Percentiles rank a stretch among this genome's conserved stretches.
These are phyloP conservation scores for Frieseomelitta varia DNA, from an alignment of 1,140 invertebrate genomes.

Conservation along the genomic window DNA sequence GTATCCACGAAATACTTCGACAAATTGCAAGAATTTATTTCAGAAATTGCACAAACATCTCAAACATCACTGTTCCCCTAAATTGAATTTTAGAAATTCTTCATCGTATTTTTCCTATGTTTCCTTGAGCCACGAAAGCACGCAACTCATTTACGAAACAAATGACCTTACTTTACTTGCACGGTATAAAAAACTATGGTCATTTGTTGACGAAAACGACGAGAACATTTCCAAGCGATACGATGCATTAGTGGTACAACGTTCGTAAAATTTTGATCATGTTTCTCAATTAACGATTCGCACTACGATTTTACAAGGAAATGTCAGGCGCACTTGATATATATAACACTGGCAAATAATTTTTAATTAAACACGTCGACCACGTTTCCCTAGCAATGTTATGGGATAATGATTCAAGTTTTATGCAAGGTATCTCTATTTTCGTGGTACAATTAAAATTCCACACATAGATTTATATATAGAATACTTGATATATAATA, in stretches of 20 bases:
- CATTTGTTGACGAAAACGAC: constrained; percentile 4
- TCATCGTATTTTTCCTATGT: neutral
- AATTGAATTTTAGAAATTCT: neutral
- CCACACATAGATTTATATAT: too few relatives aligned
- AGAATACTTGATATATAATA: too few relatives aligned
- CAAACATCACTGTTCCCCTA: neutral
- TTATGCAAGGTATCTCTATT: too few relatives aligned
- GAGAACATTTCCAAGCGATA: neutral
- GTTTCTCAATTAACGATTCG: constrained; percentile 9
- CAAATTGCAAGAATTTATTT: neutral
- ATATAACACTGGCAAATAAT: neutral
- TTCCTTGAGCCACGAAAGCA: neutral
- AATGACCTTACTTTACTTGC: neutral
- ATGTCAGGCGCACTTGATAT: neutral
- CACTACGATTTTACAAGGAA: neutral
- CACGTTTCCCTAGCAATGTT: neutral
- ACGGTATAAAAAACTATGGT: neutral
- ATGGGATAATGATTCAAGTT: neutral
- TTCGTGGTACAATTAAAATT: too few relatives aligned
- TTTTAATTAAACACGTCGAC: neutral
- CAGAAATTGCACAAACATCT: neutral
- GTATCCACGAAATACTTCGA: neutral
- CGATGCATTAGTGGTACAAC: neutral
- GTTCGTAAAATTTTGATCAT: neutral
- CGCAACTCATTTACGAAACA: neutral